phyloP scores from a whole-genome alignment of 2,797 vertebrate genomes.

The Crocodylus rhombifer region DNA sequence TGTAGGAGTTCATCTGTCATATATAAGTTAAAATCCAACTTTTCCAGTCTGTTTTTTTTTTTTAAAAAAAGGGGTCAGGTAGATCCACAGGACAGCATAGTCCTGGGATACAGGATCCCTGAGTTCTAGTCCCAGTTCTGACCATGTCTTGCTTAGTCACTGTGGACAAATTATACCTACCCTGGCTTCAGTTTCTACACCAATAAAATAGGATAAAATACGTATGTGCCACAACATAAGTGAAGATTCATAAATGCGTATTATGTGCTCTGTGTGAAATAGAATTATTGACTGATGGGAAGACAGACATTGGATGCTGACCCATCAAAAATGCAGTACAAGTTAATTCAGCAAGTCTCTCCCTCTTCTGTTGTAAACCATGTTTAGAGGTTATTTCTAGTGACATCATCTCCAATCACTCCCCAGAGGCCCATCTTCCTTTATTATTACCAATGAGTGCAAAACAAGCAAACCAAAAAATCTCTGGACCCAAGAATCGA shows the following conservation, averaged over 20 bases:
- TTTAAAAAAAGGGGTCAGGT: background rate
- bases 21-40: background rate
- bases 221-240: conserved; percentile 20
- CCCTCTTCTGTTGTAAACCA: background rate
- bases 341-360: conserved; percentile 20
- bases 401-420: background rate
- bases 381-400: background rate
- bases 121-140: conserved; percentile 28
- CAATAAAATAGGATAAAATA: background rate
- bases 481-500: background rate
- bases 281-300: background rate
- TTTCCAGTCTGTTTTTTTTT: background rate
- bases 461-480: background rate
- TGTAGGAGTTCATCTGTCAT: background rate
- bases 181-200: background rate
- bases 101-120: background rate
- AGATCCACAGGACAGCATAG: background rate
- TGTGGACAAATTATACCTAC: background rate
- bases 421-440: background rate
- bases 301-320: background rate
- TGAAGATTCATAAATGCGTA: background rate
- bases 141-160: background rate
- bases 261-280: conserved; percentile 1
- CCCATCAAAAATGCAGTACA: background rate
- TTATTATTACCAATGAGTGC: rapidly evolving